Percentiles rank a stretch among this genome's conserved stretches.
phyloP scores from a whole-genome alignment of 2,113 vertebrate species.

The Platysteira castanea region DNA sequence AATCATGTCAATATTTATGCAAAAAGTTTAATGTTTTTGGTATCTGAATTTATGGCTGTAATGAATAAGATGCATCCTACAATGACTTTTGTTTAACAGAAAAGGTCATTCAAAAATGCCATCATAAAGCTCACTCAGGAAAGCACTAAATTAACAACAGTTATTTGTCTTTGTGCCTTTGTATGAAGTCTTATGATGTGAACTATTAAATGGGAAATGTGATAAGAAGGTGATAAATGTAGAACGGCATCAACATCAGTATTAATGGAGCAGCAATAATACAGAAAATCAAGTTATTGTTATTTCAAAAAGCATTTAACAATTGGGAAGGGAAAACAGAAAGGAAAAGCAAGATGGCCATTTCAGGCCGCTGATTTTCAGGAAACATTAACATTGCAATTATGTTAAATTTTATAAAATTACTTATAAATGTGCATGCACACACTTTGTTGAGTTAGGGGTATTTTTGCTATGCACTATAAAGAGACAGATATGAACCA shows the following conservation, averaged over 20 bases:
- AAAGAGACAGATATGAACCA: background rate
- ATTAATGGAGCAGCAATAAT: background rate
- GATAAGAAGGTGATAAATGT: conserved; percentile 24
- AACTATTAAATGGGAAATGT: conserved; percentile 11
- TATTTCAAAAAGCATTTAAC: background rate
- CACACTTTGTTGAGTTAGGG: background rate
- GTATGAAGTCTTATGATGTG: conserved; percentile 28
- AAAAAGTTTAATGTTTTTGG: background rate
- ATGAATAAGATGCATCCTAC: conserved; percentile 20
- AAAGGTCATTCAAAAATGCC: conserved; percentile 58
- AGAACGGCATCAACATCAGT: background rate
- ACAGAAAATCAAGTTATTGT: background rate
- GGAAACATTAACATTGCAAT: background rate
- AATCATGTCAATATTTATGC: background rate
- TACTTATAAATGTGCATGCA: background rate
- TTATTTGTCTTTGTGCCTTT: background rate
- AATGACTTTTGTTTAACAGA: conserved; percentile 24
- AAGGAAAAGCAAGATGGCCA: background rate
- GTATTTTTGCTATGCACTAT: background rate
- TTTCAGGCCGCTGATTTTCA: background rate
- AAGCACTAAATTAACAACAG: conserved; percentile 25
- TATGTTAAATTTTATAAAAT: background rate
- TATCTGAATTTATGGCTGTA: conserved; percentile 1
- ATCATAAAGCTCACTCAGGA: background rate
- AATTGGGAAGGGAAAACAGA: background rate